A percentile compares a stretch with the other conserved stretches of the same genome.
Evolutionary conservation across 2,797 vertebrate species (phyloP).

Genomic region (Bufotes viridis): DNA sequence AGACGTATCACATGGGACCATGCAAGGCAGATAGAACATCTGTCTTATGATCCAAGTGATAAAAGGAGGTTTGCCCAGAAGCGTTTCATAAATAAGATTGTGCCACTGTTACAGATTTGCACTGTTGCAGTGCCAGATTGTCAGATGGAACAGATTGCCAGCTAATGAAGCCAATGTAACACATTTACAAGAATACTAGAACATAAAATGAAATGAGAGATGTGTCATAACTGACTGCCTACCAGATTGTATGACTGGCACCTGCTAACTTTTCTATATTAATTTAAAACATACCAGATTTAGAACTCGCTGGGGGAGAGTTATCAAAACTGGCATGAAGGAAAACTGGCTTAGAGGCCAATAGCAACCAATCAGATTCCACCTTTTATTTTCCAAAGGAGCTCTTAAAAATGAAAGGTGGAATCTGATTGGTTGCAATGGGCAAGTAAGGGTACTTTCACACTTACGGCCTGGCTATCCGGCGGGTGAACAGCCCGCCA

Average conservation of each 20-base stretch:
- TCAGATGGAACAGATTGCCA: conserved; percentile 57
- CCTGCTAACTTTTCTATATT: neutral
- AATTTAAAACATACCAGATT: neutral
- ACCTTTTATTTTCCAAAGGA: no score
- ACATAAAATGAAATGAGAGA: conserved; percentile 28
- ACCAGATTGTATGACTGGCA: neutral
- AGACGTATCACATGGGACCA: conserved; percentile 48
- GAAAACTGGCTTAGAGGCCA: no score
- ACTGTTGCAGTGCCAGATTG: conserved; percentile 58
- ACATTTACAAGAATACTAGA: conserved; percentile 44
- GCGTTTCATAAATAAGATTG: conserved; percentile 60
- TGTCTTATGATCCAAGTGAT: conserved; percentile 60
- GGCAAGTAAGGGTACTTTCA: no score
- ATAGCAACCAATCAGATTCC: no score
- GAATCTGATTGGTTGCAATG: no score
- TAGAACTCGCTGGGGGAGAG: neutral
- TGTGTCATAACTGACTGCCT: conserved; percentile 32
- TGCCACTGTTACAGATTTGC: conserved; percentile 55
- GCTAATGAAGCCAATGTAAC: conserved; percentile 61
- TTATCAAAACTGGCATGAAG: no score
- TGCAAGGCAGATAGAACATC: conserved; percentile 58
- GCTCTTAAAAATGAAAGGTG: no score
- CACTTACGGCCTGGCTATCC: no score
- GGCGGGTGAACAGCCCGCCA: no score
- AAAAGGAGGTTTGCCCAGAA: conserved; percentile 58